Evolutionary conservation across 2,113 vertebrate species (phyloP), one percentile per base, ranked within the genome.

Genomic region (Scartelaos histophorus): DNA sequence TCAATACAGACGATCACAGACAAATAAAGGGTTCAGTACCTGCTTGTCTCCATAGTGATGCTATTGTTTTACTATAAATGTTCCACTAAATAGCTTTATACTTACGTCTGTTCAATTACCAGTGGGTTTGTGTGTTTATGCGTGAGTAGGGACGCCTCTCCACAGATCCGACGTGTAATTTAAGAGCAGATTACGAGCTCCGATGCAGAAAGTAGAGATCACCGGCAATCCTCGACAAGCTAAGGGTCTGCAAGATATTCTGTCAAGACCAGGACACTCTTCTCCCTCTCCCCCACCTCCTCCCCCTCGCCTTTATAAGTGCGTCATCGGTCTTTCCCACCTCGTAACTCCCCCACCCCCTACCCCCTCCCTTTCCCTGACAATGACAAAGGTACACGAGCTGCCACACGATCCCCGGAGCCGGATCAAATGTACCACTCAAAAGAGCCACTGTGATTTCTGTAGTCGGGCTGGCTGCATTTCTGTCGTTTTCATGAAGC

Each of bases 281-380:
- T 35, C 4, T 0, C 13, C 19, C 11, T 22, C 54, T 21, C 21
- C 29, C 4, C 29, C 29, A 29, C 29, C 29, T 29, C 29, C 29
- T 29, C 29, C 29, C 29, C 49, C 49, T 13, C 56, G 45, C 10
- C 21, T 46, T 38, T 49, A 49, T 53, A 45, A 21, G 22, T 79
- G 62, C 61, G 25, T 89, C 79, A 82, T 76, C 47, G 13, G 24
- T 76, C 68, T 66, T 70, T 19, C 67, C 74, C 67, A n/a, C 62
- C 66, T 19, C 51, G 51, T 73, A 25, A 70, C 67, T 71, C 5
- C 15, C 57, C 57, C 73, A 35, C 13, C 21, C 21, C 22, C 70
- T 4, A 29, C 29, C 29, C 29, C 5, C 38, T 53, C 73, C 25
- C 69, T 47, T 13, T 53, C 53, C 61, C 66, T 67, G 68, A 76